Evolutionary conservation across 1,140 invertebrate species (phyloP), one percentile per base, ranked within the genome.

Genomic region (Bombus pyrosoma): DNA sequence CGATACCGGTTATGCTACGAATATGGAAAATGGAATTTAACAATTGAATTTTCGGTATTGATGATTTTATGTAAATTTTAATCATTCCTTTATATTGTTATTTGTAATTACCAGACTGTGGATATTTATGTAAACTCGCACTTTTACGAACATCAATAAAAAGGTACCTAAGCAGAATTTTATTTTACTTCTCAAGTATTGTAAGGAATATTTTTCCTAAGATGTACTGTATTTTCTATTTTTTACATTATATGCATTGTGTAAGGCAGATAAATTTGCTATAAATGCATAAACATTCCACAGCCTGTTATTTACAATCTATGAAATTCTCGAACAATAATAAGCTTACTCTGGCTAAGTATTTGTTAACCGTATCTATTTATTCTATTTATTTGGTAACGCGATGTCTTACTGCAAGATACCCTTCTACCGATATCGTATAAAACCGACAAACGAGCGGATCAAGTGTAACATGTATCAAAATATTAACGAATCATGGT

Each of bases 401-500:
- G 18, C 5, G 22, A 9, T 43, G 57, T 78, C 37, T 64, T 28
- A 77, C 75, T 6, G n/a, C 8, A 28, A 28, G 25, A 0, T 32
- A 10, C 6, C 25, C 6, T 76, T 59, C 74, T 15, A 76, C 1
- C 28, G 68, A 39, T 18, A 22, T 4, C 5, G 39, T 28, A n/a
- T 4, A 25, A 13, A 34, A 18, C 2, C 1, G 22, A 22, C 13
- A 47, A 43, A 43, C 22, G 18, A 34, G 12, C 28, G 28, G 9
- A 79, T 71, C 76, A 59, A 53, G 64, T 18, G 47, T n/a, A 72
- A 25, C 15, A 12, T 37, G n/a, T 47, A 34, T 62, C 28, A 72
- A 57, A 72, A 39, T 69, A 86, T 83, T 83, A 53, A n/a, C 39
- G 73, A 71, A 75, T 47, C 72, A 41, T 37, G 25, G 25, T 47